Conservation (phyloP, 1,140 invertebrate species). For the Steinernema feltiae region DNA sequence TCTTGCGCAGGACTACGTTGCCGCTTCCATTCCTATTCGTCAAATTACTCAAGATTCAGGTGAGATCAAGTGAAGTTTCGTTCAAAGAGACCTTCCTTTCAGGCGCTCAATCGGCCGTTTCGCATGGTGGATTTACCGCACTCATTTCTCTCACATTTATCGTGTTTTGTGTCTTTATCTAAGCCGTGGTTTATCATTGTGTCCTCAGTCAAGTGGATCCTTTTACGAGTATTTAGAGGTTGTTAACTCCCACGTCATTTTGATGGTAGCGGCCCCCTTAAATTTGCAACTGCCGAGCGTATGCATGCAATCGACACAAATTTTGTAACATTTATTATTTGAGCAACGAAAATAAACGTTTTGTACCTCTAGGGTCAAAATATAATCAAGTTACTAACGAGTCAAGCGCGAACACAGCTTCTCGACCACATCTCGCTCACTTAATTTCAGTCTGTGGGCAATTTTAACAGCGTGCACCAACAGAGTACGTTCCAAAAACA, state of each 20-base stretch:
- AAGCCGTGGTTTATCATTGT: too few species aligned
- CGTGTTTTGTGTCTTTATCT: too few species aligned
- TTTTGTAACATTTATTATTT: too few species aligned
- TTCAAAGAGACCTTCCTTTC: neutral
- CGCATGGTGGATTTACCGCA: neutral
- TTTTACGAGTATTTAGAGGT: conserved; percentile 10
- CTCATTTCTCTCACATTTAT: neutral
- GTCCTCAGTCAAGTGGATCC: neutral
- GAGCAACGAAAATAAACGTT: too few species aligned
- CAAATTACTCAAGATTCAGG: neutral
- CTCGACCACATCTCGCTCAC: neutral
- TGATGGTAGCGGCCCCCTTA: neutral
- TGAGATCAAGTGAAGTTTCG: neutral
- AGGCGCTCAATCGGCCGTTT: neutral
- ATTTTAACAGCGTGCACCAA: neutral
- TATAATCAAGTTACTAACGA: too few species aligned
- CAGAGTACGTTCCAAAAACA: neutral
- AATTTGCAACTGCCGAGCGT: neutral
- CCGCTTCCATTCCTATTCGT: neutral
- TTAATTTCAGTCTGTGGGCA: neutral
- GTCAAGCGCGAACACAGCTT: too few species aligned
- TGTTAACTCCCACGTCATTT: neutral
- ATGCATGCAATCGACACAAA: too few species aligned
- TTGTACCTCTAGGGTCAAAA: too few species aligned
- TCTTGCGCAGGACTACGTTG: conserved; percentile 20